Evolutionary conservation across 2,113 vertebrate genomes (phyloP).

Genomic region (Rhodinocichla rosea): DNA sequence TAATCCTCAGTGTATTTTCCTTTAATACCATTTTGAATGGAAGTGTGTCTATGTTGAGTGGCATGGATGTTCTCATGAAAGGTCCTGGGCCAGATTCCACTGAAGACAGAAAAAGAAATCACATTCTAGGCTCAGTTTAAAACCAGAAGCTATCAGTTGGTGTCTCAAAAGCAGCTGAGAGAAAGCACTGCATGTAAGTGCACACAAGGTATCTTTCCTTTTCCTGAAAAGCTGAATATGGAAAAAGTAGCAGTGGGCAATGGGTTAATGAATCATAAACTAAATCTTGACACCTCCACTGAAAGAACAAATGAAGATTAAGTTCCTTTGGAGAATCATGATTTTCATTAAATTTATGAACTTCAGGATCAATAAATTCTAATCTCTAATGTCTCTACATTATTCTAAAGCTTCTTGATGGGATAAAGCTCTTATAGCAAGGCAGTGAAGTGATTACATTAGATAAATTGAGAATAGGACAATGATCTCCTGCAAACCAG

Average conservation of each 20-base stretch:
- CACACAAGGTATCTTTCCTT: not conserved
- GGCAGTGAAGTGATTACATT: slow-evolving; percentile 36
- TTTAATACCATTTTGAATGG: not conserved
- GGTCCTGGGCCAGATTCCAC: not conserved
- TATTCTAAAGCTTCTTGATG: slow-evolving; percentile 50
- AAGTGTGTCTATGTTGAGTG: not conserved
- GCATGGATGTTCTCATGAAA: not conserved
- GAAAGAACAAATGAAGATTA: slow-evolving; percentile 41
- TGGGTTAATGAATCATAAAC: slow-evolving; percentile 37
- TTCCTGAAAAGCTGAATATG: not conserved
- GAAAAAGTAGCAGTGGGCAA: not conserved
- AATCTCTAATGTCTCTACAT: slow-evolving; percentile 58
- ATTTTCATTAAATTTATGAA: slow-evolving; percentile 60
- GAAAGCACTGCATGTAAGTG: not conserved
- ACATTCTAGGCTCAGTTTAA: not conserved
- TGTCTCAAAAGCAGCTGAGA: not conserved
- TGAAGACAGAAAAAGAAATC: not conserved
- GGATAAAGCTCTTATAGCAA: not conserved
- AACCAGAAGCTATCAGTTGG: not conserved
- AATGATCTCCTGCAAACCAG: not conserved
- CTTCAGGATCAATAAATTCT: slow-evolving; percentile 58
- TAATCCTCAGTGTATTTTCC: not conserved
- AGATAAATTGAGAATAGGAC: slow-evolving; percentile 44
- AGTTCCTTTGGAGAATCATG: not conserved
- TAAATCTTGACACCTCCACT: not conserved